These are phyloP conservation scores for Ictidomys tridecemlineatus DNA, from an alignment of 2,113 vertebrate genomes.

Conservation along the genomic window DNA sequence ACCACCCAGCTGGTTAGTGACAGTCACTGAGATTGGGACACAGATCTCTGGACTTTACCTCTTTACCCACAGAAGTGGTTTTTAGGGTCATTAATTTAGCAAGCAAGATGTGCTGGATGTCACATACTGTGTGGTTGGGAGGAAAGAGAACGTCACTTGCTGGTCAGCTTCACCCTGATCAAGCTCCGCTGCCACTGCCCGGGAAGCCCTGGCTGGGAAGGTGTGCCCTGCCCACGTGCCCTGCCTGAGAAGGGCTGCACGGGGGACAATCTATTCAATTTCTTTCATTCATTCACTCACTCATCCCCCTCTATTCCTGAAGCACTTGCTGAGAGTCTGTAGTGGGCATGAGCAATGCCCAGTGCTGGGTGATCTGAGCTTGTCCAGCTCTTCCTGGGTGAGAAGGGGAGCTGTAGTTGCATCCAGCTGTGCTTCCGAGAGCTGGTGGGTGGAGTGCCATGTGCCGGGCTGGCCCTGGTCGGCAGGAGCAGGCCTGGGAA, in stretches of 20 bases:
- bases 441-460: neutral
- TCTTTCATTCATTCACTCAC: fast-evolving
- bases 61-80: neutral
- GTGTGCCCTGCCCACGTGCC: neutral
- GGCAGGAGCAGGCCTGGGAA: neutral
- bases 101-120: neutral
- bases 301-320: too few species aligned
- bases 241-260: neutral
- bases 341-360: neutral
- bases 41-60: neutral
- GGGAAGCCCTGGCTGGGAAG: neutral
- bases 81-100: neutral
- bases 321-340: too few species aligned
- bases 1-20: neutral
- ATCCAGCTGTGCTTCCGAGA: neutral
- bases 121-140: fast-evolving
- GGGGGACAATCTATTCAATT: neutral
- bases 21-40: neutral
- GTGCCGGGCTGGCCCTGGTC: neutral
- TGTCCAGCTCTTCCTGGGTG: neutral
- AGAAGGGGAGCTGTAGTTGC: neutral
- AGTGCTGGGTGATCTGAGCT: neutral
- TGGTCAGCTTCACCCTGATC: neutral
- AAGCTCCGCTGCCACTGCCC: fast-evolving
- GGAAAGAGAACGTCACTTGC: neutral